phyloP scores from a whole-genome alignment of 1,140 invertebrate species.

The Caenorhabditis brenneri region DNA sequence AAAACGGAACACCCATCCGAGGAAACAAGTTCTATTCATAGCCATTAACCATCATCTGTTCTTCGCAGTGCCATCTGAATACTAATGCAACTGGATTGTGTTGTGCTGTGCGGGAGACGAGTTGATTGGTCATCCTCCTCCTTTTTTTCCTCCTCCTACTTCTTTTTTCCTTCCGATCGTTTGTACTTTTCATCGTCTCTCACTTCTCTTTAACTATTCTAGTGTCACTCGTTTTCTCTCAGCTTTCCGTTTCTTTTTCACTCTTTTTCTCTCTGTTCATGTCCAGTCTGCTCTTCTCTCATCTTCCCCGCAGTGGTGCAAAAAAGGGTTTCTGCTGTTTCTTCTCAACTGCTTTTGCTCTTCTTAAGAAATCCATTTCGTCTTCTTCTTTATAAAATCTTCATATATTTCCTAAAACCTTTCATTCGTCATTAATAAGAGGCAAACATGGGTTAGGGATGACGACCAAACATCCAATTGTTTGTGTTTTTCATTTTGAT shows the following conservation, averaged over 20 bases:
- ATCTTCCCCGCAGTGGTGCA: background rate
- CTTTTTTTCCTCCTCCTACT: background rate
- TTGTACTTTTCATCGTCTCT: constrained; percentile 33
- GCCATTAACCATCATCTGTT: constrained; percentile 22
- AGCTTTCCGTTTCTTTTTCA: background rate
- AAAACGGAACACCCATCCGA: background rate
- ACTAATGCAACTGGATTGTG: constrained; percentile 42
- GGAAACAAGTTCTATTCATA: constrained; percentile 24
- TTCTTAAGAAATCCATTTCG: no score
- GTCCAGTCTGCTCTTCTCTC: background rate
- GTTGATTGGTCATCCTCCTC: constrained; percentile 8
- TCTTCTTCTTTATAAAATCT: no score
- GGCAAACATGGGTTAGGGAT: background rate
- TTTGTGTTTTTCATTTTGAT: background rate
- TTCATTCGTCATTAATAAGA: background rate
- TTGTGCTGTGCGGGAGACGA: no score
- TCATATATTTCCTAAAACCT: no score
- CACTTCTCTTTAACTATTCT: background rate
- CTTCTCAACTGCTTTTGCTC: background rate
- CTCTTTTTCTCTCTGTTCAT: background rate
- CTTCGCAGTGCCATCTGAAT: background rate
- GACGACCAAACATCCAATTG: background rate
- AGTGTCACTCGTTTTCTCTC: background rate
- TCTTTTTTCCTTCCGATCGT: background rate
- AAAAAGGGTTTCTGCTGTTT: background rate